A percentile compares a stretch with the other conserved stretches of the same genome.
Conservation (phyloP, 2,113 vertebrate genomes). For the Ifrita kowaldi region DNA sequence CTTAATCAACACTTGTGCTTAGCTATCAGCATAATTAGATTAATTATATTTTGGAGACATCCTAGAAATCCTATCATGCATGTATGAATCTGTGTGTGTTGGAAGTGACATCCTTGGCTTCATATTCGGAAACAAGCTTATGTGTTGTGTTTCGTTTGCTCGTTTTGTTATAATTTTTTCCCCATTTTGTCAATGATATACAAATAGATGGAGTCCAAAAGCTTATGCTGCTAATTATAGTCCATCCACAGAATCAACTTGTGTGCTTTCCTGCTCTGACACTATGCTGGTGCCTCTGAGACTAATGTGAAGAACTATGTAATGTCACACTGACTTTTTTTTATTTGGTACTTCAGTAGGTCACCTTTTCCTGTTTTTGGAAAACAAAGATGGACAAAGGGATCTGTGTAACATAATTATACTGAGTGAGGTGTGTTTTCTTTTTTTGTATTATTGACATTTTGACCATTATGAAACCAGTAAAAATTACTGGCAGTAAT, state of each 20-base stretch:
- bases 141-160: neutral
- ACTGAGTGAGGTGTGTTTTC: neutral
- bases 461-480: neutral
- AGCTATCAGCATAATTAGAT: slow-evolving; percentile 17
- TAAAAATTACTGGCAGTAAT: slow-evolving; percentile 32
- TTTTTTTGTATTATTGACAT: neutral
- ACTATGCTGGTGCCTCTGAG: neutral
- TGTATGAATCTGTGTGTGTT: neutral
- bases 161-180: neutral
- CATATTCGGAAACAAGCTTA: neutral
- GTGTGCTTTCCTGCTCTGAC: neutral
- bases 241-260: neutral
- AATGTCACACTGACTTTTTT: neutral
- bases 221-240: neutral
- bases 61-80: neutral
- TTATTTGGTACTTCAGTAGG: neutral
- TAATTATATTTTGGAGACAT: slow-evolving; percentile 16
- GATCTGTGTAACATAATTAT: neutral
- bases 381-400: neutral
- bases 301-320: neutral
- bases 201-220: neutral
- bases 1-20: slow-evolving; percentile 27
- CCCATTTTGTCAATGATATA: neutral
- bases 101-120: neutral
- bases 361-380: slow-evolving; percentile 11